Evolutionary conservation across 1,140 invertebrate species (phyloP), one percentile per base, ranked within the genome.

Genomic region (Arctopsyche grandis): DNA sequence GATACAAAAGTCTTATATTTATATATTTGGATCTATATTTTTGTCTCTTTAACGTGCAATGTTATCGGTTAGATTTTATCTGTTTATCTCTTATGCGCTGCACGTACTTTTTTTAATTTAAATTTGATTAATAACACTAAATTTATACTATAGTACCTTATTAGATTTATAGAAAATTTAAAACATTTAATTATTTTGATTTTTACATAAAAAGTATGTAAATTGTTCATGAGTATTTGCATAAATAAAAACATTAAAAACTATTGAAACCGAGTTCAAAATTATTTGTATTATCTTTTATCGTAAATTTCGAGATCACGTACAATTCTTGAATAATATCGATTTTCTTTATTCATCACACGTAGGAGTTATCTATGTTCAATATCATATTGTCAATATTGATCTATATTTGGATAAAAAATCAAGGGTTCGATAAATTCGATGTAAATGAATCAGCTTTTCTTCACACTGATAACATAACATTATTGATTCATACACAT

Each of bases 231-330:
- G 7, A n/a, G n/a, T 38, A 38, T 38, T 52, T 56, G 70, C 63
- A 70, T 78, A 78, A 19, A 14, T 4, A 69, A 71, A 56, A 4
- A 3, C 24, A 29, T 66, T 24, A 29, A 29, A 24, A 44, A 77
- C 19, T 3, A 44, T 69, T 69, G 19, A 22, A 4, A 58, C 9
- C 14, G 5, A 16, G 16, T 46, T 5, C 16, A 24, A 16, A 21
- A 22, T 70, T 44, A n/a, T 69, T 22, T 14, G 1, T 70, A 63
- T 74, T 16, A 74, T 22, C 19, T 26, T 69, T 21, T 7, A 26
- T 22, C 22, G 5, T 63, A n/a, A n/a, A n/a, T 9, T 48, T 48
- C 9, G 46, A 1, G 14, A 58, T 16, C 19, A 21, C 24, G 22
- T 14, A 69, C 16, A 69, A 58, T 10, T n/a, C 19, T 4, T 38